Conservation (phyloP, 2,113 vertebrate genomes). For the Podarcis cretensis region DNA sequence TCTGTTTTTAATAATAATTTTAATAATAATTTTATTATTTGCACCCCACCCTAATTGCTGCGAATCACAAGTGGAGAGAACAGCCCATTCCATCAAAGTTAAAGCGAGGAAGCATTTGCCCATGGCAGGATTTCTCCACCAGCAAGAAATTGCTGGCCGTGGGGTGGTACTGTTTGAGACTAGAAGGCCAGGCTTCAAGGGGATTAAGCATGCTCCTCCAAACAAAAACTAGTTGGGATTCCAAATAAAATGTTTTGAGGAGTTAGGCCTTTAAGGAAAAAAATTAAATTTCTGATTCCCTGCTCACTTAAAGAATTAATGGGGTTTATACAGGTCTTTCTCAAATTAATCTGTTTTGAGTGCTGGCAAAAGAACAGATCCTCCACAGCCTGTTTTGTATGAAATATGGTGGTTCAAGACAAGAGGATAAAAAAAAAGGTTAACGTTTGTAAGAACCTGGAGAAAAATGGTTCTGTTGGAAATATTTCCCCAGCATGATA, state of each 20-base stretch:
- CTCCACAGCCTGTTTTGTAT: background rate
- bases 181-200: background rate
- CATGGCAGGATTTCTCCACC: background rate
- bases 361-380: background rate
- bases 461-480: background rate
- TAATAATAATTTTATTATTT: too few species aligned
- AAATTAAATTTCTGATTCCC: background rate
- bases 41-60: too few species aligned
- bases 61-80: background rate
- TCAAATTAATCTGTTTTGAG: background rate
- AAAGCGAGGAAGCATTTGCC: background rate
- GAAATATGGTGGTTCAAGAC: background rate
- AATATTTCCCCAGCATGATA: background rate
- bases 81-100: background rate
- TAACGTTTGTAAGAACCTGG: background rate
- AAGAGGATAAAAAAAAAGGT: background rate
- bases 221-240: background rate
- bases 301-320: background rate
- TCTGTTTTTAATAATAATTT: too few species aligned
- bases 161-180: background rate
- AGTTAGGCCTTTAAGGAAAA: background rate
- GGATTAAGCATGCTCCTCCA: background rate
- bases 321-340: background rate
- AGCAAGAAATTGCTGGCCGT: background rate
- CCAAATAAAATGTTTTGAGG: background rate